These are phyloP conservation scores for Chiloscyllium punctatum DNA, from an alignment of 2,797 vertebrate species.

Conservation along the genomic window DNA sequence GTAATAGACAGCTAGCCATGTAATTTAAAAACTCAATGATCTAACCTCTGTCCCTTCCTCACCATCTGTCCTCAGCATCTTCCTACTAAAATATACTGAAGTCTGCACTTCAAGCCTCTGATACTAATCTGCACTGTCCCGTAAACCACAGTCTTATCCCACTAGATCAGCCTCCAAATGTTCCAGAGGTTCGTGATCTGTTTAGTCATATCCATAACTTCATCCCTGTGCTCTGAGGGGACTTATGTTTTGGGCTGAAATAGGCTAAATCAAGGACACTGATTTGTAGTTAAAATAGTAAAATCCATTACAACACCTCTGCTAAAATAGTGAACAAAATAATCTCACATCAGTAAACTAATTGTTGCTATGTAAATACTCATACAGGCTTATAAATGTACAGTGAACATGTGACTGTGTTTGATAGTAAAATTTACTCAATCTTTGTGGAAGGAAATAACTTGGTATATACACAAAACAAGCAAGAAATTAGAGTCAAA, in stretches of 20 bases:
- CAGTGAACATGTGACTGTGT: too few relatives aligned
- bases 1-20: neutral
- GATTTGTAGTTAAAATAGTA: neutral
- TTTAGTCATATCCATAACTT: neutral
- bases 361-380: too few relatives aligned
- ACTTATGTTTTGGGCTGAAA: neutral
- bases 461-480: too few relatives aligned
- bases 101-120: neutral
- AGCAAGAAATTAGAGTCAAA: too few relatives aligned
- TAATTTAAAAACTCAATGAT: neutral
- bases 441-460: too few relatives aligned
- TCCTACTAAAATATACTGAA: neutral
- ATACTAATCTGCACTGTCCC: neutral
- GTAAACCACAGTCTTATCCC: neutral
- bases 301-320: neutral
- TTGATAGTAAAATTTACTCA: too few relatives aligned
- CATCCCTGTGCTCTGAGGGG: neutral
- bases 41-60: neutral
- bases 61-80: neutral
- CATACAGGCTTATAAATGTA: too few relatives aligned
- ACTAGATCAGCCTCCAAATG: neutral
- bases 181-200: neutral
- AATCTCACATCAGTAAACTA: neutral
- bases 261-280: neutral
- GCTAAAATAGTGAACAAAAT: neutral